phyloP scores from a whole-genome alignment of 1,140 invertebrate genomes.

The Homalodisca vitripennis region DNA sequence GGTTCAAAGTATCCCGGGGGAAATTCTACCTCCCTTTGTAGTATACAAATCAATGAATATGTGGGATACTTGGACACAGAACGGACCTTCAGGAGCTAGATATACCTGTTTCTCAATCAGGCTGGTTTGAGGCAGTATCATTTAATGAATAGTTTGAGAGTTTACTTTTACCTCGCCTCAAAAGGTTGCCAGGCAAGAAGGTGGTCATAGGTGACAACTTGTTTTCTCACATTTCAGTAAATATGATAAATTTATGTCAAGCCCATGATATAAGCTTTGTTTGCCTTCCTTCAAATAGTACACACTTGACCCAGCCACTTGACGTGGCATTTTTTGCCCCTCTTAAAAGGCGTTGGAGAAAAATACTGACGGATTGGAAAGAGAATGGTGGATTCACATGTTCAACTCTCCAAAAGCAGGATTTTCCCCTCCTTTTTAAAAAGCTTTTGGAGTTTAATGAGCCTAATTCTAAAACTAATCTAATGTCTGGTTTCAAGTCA shows the following conservation, averaged over 20 bases:
- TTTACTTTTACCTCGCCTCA: slow-evolving; percentile 40
- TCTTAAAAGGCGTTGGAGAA: neutral
- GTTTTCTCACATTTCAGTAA: slow-evolving; percentile 42
- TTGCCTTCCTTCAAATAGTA: neutral
- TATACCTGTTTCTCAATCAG: slow-evolving; percentile 42
- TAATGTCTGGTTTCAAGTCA: neutral
- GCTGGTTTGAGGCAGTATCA: slow-evolving; percentile 45
- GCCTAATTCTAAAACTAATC: neutral
- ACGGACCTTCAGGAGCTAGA: slow-evolving; percentile 42
- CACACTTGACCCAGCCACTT: too few relatives aligned
- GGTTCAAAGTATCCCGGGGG: too few relatives aligned
- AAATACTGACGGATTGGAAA: neutral
- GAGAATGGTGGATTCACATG: neutral
- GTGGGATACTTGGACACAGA: slow-evolving; percentile 44
- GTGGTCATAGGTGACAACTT: slow-evolving; percentile 48
- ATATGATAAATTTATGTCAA: slow-evolving; percentile 19
- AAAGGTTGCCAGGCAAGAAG: slow-evolving; percentile 42
- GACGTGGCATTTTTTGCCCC: too few relatives aligned
- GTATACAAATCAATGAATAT: slow-evolving; percentile 48
- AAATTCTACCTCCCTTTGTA: slow-evolving; percentile 45
- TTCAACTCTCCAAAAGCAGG: neutral
- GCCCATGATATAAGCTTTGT: neutral
- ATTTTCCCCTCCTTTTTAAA: neutral
- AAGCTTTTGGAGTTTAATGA: neutral
- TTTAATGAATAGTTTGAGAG: slow-evolving; percentile 46